Percentiles rank a stretch among this genome's conserved stretches.
These are phyloP conservation scores for Tyto alba DNA, from an alignment of 2,113 vertebrate genomes.

Conservation along the genomic window DNA sequence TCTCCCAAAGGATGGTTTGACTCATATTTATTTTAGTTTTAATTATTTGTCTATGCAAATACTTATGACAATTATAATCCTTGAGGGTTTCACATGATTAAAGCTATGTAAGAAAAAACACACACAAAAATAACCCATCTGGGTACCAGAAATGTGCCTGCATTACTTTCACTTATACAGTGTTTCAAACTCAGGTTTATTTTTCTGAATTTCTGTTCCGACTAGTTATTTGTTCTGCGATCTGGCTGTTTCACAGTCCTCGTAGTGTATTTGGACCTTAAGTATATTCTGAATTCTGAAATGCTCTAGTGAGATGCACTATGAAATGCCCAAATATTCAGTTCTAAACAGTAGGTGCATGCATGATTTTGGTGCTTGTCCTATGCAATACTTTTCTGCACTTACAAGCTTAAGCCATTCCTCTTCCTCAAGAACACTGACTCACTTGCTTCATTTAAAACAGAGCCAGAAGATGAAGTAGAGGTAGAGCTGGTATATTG, in stretches of 20 bases:
- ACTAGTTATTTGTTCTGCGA: neutral
- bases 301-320: neutral
- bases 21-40: conserved; percentile 36
- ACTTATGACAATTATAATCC: neutral
- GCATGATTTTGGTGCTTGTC: neutral
- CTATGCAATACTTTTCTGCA: neutral
- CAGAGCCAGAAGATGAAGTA: neutral
- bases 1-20: conserved; percentile 15
- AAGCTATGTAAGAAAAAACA: neutral
- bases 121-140: neutral
- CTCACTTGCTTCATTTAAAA: neutral
- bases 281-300: neutral
- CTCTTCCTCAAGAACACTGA: neutral
- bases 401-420: neutral
- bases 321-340: neutral
- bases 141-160: neutral
- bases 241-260: neutral
- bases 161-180: neutral
- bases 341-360: neutral
- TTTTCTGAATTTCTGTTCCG: neutral
- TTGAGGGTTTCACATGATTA: neutral
- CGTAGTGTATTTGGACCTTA: neutral
- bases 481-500: neutral
- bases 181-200: neutral
- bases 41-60: conserved; percentile 47